Evolutionary conservation across 2,797 vertebrate genomes (phyloP).

Genomic region (Melanogrammus aeglefinus): DNA sequence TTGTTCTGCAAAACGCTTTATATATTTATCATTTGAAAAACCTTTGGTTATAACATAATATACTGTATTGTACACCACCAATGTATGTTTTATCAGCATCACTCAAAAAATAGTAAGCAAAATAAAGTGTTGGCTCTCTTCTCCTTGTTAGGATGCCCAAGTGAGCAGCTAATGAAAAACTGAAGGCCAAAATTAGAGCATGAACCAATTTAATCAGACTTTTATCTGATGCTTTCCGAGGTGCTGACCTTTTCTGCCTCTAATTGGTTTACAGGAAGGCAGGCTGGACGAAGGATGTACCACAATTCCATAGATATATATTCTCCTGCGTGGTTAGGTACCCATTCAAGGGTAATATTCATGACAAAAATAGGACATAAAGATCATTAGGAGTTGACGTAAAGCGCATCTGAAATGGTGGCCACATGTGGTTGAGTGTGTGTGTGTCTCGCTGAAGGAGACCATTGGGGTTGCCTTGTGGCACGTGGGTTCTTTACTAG

Average conservation of each 20-base stretch:
- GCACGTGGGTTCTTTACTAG: background rate
- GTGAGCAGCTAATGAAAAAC: slow-evolving; percentile 56
- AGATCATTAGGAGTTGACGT: background rate
- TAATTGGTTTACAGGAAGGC: slow-evolving; percentile 70
- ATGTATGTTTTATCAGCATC: slow-evolving; percentile 31
- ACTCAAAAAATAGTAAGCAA: slow-evolving; percentile 22
- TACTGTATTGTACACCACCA: slow-evolving; percentile 22
- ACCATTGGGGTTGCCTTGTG: background rate
- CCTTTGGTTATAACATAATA: background rate
- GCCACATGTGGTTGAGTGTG: background rate
- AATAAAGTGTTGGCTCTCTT: slow-evolving; percentile 27
- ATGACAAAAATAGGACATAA: slow-evolving; percentile 19
- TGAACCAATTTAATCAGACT: slow-evolving; percentile 62
- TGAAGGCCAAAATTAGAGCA: slow-evolving; percentile 66
- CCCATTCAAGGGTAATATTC: slow-evolving; percentile 24
- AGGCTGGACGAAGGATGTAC: background rate
- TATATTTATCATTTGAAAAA: background rate
- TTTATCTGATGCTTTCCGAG: slow-evolving; percentile 61
- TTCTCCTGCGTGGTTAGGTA: background rate
- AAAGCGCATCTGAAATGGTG: background rate
- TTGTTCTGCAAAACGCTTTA: background rate
- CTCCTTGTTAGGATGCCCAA: slow-evolving; percentile 41
- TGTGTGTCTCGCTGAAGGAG: background rate
- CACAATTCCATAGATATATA: background rate
- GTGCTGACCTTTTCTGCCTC: slow-evolving; percentile 63